phyloP scores from a whole-genome alignment of 2,797 vertebrate genomes.

The Mareca strepera region DNA sequence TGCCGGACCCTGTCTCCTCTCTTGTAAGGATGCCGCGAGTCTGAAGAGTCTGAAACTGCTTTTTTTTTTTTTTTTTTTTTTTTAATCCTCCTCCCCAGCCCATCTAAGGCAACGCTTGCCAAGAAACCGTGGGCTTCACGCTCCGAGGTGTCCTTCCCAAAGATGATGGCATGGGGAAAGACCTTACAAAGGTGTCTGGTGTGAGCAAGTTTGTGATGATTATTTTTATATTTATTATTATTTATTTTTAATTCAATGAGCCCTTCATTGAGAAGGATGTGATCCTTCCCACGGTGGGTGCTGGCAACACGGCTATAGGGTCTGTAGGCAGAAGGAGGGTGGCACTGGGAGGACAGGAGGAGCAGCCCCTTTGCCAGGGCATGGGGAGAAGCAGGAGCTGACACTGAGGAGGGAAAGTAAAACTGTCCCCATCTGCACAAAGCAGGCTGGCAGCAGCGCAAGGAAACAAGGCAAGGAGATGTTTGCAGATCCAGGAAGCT shows the following conservation, averaged over 20 bases:
- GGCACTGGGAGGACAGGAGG: not conserved
- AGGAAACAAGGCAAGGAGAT: not conserved
- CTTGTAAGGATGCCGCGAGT: not conserved
- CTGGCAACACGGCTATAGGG: not conserved
- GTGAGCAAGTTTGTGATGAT: not conserved
- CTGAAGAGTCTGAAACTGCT: not conserved
- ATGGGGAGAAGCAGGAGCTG: not conserved
- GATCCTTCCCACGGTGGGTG: not conserved
- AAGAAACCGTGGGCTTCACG: not conserved
- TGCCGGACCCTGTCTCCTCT: not conserved
- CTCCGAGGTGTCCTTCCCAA: not conserved
- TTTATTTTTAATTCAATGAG: not conserved
- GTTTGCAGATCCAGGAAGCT: not conserved
- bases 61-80: too few relatives aligned
- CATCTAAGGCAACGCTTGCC: not conserved
- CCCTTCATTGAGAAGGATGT: not conserved
- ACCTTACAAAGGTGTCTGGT: not conserved
- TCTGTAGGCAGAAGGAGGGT: not conserved
- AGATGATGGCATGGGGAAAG: not conserved
- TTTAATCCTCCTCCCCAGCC: rapidly evolving
- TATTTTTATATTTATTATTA: not conserved
- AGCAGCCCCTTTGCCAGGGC: not conserved
- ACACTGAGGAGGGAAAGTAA: not conserved
- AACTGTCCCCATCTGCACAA: not conserved
- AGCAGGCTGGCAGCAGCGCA: not conserved